Conservation (phyloP, 2,888 invertebrate genomes). For the Cryptocheilus praepositus region DNA sequence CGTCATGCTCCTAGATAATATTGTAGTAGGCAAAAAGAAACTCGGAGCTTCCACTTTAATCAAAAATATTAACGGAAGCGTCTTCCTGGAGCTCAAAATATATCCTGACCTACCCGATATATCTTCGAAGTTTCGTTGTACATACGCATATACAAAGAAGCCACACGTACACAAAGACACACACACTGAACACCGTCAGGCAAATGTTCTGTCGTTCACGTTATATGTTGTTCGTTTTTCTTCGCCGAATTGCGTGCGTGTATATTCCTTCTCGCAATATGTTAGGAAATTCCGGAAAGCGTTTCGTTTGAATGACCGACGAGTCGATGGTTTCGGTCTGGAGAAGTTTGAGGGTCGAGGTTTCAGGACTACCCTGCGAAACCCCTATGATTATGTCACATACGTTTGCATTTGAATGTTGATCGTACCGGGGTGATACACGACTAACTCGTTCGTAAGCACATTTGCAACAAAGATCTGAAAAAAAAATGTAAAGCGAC, state of each 20-base stretch:
- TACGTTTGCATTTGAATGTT: neutral
- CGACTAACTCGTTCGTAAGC: no score
- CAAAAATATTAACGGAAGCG: slow-evolving; percentile 62
- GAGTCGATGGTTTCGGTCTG: no score
- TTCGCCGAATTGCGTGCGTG: neutral
- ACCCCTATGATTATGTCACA: neutral
- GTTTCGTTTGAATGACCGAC: no score
- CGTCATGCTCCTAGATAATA: slow-evolving; percentile 42
- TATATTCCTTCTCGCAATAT: no score
- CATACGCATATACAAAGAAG: slow-evolving; percentile 12
- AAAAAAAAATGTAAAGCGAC: neutral
- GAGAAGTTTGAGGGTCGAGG: slow-evolving; percentile 42
- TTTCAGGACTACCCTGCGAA: slow-evolving; percentile 25
- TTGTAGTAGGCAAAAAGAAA: slow-evolving; percentile 47
- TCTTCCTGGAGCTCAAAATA: slow-evolving; percentile 60
- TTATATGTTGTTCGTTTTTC: slow-evolving; percentile 8
- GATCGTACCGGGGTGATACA: neutral
- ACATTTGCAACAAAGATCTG: no score
- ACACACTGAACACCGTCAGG: neutral
- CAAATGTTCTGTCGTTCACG: slow-evolving; percentile 19
- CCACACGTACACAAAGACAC: neutral
- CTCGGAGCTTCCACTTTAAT: slow-evolving; percentile 66
- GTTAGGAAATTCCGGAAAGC: no score
- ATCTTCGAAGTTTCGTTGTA: slow-evolving; percentile 38
- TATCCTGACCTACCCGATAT: slow-evolving; percentile 47